A percentile compares a stretch with the other conserved stretches of the same genome.
These are phyloP conservation scores for Cacoxenus indagator DNA, from an alignment of 2,888 invertebrate species.

Conservation along the genomic window DNA sequence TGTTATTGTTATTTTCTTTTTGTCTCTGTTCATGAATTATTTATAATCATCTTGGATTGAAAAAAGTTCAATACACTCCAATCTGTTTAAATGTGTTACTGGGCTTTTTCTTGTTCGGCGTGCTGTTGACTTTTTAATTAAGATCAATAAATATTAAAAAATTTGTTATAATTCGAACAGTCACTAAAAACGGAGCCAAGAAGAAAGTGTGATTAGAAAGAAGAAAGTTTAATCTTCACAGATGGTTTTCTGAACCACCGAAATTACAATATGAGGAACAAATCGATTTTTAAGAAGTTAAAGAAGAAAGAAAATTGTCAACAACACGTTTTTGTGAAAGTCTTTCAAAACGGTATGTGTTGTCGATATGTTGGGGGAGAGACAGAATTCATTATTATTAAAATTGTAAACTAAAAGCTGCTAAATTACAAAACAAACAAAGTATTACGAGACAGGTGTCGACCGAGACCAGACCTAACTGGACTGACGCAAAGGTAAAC, in stretches of 20 bases:
- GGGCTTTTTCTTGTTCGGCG: neutral
- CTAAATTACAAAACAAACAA: constrained; percentile 47
- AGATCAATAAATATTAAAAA: neutral
- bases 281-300: too few relatives aligned
- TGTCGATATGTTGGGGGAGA: too few relatives aligned
- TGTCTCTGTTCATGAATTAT: neutral
- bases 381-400: too few relatives aligned
- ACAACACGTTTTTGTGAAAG: too few relatives aligned
- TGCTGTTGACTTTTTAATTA: constrained; percentile 16
- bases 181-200: neutral
- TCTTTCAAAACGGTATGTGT: too few relatives aligned
- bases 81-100: neutral
- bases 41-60: neutral
- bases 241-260: neutral
- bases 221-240: neutral
- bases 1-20: neutral
- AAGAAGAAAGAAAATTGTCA: too few relatives aligned
- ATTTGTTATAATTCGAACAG: constrained; percentile 1
- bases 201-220: constrained; percentile 6
- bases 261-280: too few relatives aligned
- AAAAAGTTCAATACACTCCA: constrained; percentile 13
- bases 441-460: constrained; percentile 21
- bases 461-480: constrained; percentile 29
- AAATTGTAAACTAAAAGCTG: constrained; percentile 14
- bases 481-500: constrained; percentile 14